phyloP scores from a whole-genome alignment of 2,797 vertebrate genomes.

The Darevskia mixta region DNA sequence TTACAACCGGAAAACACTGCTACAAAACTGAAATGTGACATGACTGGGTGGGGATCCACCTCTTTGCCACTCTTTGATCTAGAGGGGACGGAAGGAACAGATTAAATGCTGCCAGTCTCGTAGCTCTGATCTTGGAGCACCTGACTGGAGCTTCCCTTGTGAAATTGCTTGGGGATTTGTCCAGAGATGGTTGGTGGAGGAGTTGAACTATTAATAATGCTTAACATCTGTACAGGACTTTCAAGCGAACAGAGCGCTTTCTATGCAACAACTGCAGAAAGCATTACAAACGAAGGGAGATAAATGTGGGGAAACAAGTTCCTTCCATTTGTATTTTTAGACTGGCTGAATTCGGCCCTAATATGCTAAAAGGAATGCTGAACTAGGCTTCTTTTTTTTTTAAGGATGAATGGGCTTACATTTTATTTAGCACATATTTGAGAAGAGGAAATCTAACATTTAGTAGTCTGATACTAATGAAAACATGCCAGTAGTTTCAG shows the following conservation, averaged over 20 bases:
- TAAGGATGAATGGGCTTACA: constrained; percentile 5
- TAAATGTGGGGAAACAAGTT: background rate
- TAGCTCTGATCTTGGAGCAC: background rate
- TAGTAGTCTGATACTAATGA: constrained; percentile 26
- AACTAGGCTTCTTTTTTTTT: background rate
- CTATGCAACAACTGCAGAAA: background rate
- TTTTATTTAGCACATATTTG: constrained; percentile 27
- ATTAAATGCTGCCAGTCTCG: background rate
- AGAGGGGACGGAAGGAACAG: background rate
- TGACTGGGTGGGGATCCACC: background rate
- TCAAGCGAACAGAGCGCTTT: background rate
- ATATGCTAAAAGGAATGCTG: constrained; percentile 16
- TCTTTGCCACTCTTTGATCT: background rate
- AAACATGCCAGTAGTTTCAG: constrained; percentile 38
- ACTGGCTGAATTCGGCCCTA: constrained; percentile 7
- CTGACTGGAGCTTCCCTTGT: background rate
- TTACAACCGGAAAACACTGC: background rate
- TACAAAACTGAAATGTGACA: background rate
- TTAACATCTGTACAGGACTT: background rate
- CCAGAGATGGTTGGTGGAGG: background rate
- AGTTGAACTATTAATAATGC: background rate
- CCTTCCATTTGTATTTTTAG: background rate
- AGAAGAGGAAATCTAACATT: constrained; percentile 41
- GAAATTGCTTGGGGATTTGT: background rate
- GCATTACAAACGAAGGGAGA: background rate